Evolutionary conservation across 2,797 vertebrate species (phyloP).

Genomic region (Bufotes viridis): DNA sequence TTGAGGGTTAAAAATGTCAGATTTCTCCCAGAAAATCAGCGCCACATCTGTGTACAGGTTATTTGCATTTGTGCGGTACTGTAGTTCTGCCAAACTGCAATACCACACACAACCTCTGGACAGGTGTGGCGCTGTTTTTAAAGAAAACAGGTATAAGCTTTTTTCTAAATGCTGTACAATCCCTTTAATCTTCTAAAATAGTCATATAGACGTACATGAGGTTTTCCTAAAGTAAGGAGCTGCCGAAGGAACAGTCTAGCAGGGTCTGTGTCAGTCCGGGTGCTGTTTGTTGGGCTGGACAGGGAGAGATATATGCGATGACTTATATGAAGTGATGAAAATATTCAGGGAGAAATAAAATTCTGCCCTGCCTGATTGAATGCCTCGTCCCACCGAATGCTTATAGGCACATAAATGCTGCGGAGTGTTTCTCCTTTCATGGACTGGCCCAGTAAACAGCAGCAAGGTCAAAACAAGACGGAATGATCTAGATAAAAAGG

Average conservation of each 20-base stretch:
- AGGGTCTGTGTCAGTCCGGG: not conserved
- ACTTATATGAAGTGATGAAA: not conserved
- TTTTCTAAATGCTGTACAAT: no score
- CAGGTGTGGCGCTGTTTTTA: no score
- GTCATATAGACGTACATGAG: no score
- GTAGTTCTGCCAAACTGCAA: no score
- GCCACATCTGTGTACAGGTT: no score
- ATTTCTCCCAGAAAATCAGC: no score
- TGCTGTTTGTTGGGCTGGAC: not conserved
- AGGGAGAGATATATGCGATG: not conserved
- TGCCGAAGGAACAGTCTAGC: not conserved
- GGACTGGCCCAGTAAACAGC: not conserved
- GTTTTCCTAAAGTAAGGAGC: not conserved
- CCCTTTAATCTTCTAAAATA: no score
- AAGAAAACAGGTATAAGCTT: no score
- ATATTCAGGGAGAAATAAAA: not conserved
- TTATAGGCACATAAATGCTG: not conserved
- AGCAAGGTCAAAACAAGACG: slow-evolving; percentile 8
- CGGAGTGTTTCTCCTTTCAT: not conserved
- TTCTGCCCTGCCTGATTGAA: not conserved
- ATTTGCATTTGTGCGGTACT: no score
- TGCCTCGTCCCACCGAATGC: not conserved
- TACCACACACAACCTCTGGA: no score
- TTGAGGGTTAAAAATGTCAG: no score
- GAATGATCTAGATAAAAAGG: slow-evolving; percentile 5